Evolutionary conservation across 2,113 vertebrate species (phyloP), one percentile per base, ranked within the genome.

Genomic region (Laticauda colubrina): DNA sequence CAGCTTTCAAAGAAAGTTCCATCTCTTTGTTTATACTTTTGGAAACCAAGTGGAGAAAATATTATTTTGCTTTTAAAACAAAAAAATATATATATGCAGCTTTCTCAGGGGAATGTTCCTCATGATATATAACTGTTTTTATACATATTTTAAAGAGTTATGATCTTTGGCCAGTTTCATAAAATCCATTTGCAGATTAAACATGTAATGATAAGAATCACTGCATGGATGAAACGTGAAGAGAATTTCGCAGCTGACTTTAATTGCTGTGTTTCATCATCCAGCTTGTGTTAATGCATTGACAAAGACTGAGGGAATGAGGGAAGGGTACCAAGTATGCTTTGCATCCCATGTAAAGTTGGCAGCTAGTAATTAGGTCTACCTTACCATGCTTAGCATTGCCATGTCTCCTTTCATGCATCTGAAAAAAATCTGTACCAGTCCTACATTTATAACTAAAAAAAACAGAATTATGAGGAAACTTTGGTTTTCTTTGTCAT

Each of bases 41-140:
- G 91, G 93, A 90, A 94, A 94, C 81, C 59, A 94, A 93, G 51
- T 51, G 87, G n/a, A 94, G 39, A 92, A 90, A 90, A 26, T 43
- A 87, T 75, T 90, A 57, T 92, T 87, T 69, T 75, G 81, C 51
- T 56, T 48, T 34, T 56, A n/a, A 61, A 90, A 91, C 64, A 81
- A 81, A 81, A 81, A 21, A 81, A 21, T 39, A 39, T 39, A 9
- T 45, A 81, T 0, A 61, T 87, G 48, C 55, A 54, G 48, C 57
- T 90, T 24, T 92, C 81, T 87, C 11, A n/a, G 48, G 48, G 88
- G 88, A 75, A 56, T 87, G 89, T 57, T 43, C 53, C n/a, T 51
- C 91, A 45, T 87, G 87, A 89, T 94, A 90, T 87, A 90, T 87
- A 90, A 64, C 48, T 87, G 57, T 91, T 94, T 87, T 92, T 29